Evolutionary conservation across 2,888 invertebrate genomes (phyloP).

Genomic region (Acleris sparsana): DNA sequence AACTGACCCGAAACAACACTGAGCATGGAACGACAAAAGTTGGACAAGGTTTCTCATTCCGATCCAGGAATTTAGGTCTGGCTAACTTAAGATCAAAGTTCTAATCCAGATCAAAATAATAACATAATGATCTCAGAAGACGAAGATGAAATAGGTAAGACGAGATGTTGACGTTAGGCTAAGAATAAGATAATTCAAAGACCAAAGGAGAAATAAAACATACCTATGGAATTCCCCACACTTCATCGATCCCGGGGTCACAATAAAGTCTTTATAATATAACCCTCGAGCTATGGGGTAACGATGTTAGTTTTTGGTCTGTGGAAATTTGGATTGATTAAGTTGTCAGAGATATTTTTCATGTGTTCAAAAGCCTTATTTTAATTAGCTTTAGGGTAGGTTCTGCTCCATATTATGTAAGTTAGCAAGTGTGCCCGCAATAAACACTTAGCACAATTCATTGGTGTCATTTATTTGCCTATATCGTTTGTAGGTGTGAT

Average conservation of each 20-base stretch:
- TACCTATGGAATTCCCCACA: too few relatives aligned
- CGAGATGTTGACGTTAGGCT: background rate
- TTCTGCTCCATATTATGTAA: constrained; percentile 51
- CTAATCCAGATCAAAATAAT: constrained; percentile 44
- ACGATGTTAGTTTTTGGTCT: background rate
- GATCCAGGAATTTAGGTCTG: constrained; percentile 63
- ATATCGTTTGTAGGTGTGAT: background rate
- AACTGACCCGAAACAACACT: constrained; percentile 56
- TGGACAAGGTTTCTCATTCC: constrained; percentile 62
- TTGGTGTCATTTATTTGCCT: constrained; percentile 11
- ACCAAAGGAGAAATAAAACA: background rate
- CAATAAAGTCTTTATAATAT: too few relatives aligned
- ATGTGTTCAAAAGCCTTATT: constrained; percentile 48
- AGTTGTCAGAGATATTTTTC: constrained; percentile 47
- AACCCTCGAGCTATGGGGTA: too few relatives aligned
- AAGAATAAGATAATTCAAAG: background rate
- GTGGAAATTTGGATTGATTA: background rate
- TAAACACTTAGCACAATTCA: constrained; percentile 48
- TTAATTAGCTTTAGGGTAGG: constrained; percentile 40
- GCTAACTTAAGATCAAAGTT: constrained; percentile 68
- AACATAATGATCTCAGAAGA: constrained; percentile 6
- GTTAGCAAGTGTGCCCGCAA: constrained; percentile 58
- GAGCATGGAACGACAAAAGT: constrained; percentile 46
- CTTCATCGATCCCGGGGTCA: too few relatives aligned
- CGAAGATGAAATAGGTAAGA: background rate